Evolutionary conservation across 2,113 vertebrate genomes (phyloP).

Genomic region (Dicerorhinus sumatrensis): DNA sequence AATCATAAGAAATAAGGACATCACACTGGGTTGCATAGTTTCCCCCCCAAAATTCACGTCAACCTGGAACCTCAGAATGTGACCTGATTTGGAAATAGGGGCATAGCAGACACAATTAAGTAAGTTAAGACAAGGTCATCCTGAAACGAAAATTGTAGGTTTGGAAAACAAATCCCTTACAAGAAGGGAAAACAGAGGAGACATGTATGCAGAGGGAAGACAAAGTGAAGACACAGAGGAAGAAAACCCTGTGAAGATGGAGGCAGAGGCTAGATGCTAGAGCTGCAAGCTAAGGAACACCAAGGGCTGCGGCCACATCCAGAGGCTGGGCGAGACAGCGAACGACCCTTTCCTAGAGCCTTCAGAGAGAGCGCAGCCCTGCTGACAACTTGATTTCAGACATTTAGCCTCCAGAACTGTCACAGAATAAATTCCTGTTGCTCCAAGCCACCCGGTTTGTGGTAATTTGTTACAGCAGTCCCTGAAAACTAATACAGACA

Average conservation of each 20-base stretch:
- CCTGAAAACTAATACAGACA: not conserved
- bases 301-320: not conserved
- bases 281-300: not conserved
- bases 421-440: not conserved
- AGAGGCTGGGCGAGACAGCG: not conserved
- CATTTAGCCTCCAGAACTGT: not conserved
- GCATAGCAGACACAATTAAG: not conserved
- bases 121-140: not conserved
- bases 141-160: not conserved
- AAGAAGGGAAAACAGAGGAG: not conserved
- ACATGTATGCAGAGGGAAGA: not conserved
- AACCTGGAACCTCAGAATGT: not conserved
- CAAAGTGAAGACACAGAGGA: not conserved
- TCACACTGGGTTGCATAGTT: not conserved
- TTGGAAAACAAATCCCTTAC: not conserved
- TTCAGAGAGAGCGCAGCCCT: not conserved
- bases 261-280: not conserved
- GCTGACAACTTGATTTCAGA: not conserved
- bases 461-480: not conserved
- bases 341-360: not conserved
- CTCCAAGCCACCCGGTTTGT: not conserved
- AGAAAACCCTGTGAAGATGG: not conserved
- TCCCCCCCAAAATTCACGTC: not conserved
- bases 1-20: not conserved
- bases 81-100: not conserved